These are phyloP conservation scores for Linnaemya tessellans DNA, from an alignment of 2,888 invertebrate genomes.

Conservation along the genomic window DNA sequence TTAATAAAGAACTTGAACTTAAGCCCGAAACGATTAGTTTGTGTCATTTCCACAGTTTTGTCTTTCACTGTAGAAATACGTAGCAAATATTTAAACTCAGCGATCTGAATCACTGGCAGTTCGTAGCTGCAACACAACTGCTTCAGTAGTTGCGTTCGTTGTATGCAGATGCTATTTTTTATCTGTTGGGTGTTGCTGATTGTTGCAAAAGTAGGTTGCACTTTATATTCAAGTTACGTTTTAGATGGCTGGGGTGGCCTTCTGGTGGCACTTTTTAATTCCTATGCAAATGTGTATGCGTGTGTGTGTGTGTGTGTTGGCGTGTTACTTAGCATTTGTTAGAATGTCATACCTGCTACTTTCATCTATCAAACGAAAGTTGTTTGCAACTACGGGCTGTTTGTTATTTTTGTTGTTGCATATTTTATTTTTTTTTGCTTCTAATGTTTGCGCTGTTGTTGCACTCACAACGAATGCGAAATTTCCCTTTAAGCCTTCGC, in stretches of 20 bases:
- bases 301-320: not conserved
- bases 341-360: constrained; percentile 75
- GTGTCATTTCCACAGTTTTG: too few relatives aligned
- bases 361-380: constrained; percentile 65
- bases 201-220: constrained; percentile 59
- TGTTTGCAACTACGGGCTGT: constrained; percentile 47
- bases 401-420: constrained; percentile 53
- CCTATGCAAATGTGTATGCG: not conserved
- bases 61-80: not conserved
- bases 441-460: constrained; percentile 14
- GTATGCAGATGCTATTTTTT: constrained; percentile 51
- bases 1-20: too few relatives aligned
- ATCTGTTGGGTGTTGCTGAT: constrained; percentile 48
- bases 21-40: too few relatives aligned
- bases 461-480: constrained; percentile 24
- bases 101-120: constrained; percentile 9
- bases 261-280: constrained; percentile 2
- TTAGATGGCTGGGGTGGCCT: constrained; percentile 9
- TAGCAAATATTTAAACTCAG: constrained; percentile 29
- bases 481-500: constrained; percentile 26
- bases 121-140: constrained; percentile 12
- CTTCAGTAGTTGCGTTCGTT: constrained; percentile 6
- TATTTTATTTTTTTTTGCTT: constrained; percentile 10
- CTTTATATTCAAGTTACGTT: constrained; percentile 47
- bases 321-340: constrained; percentile 15